Percentiles rank a stretch among this genome's conserved stretches.
Conservation (phyloP, 2,888 invertebrate species). For the Aromia moschata region DNA sequence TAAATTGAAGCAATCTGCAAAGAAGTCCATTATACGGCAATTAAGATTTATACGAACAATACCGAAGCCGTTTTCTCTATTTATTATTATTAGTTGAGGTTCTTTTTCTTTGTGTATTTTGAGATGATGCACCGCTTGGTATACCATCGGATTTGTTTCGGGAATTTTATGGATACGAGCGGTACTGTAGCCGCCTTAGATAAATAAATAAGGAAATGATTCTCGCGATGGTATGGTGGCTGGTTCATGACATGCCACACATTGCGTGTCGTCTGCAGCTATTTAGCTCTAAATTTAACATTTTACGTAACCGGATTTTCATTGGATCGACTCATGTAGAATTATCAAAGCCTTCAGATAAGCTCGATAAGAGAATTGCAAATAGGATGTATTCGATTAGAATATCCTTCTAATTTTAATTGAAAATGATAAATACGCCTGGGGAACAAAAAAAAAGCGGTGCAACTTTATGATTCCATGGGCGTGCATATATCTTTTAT, state of each 20-base stretch:
- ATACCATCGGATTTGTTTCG: constrained; percentile 38
- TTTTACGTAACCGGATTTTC: constrained; percentile 26
- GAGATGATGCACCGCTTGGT: constrained; percentile 32
- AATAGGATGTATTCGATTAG: too few relatives aligned
- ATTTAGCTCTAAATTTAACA: constrained; percentile 39
- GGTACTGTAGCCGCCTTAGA: constrained; percentile 57
- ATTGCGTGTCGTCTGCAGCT: constrained; percentile 47
- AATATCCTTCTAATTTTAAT: too few relatives aligned
- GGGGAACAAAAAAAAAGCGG: too few relatives aligned
- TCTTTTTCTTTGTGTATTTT: constrained; percentile 41
- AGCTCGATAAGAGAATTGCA: too few relatives aligned
- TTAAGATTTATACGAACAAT: constrained; percentile 25
- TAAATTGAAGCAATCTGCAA: constrained; percentile 8
- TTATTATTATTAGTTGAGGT: constrained; percentile 37
- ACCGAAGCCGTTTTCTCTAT: constrained; percentile 33
- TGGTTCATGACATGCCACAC: constrained; percentile 53
- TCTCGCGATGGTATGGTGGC: constrained; percentile 49
- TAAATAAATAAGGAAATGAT: constrained; percentile 61
- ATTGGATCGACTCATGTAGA: constrained; percentile 7
- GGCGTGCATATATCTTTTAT: too few relatives aligned
- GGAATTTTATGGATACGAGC: constrained; percentile 58
- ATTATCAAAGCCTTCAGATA: not conserved
- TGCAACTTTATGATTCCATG: too few relatives aligned
- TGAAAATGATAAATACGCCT: too few relatives aligned
- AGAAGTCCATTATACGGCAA: constrained; percentile 21